Evolutionary conservation across 1,140 invertebrate genomes (phyloP), one percentile per base, ranked within the genome.

Genomic region (Gerris buenoi): DNA sequence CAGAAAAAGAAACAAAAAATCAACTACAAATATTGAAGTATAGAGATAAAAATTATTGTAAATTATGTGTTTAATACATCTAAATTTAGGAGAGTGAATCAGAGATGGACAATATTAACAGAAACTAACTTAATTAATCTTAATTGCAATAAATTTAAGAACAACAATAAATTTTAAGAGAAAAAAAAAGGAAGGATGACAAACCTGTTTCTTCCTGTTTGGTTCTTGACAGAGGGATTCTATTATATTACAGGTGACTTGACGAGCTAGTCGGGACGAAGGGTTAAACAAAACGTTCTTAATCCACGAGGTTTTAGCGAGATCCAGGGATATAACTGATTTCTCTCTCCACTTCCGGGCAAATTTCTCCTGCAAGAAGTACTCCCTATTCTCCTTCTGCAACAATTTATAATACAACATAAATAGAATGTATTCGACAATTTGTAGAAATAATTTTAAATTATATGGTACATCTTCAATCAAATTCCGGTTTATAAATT

Each of bases 211-310:
- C 71, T 87, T 88, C 1, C 86, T 76, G 68, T 86, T 84, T 57
- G 83, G 85, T 57, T 83, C 85, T 74, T 85, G 85, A 70, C 89
- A 91, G 10, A 95, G 81, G 18, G 87, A 86, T 74, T 92, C 89
- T 0, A 95, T 83, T 79, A 97, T 87, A 71, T 88, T 89, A 72
- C 92, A 95, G 2, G 91, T 91, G 22, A 94, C 87, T 75, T 93
- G 87, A 27, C 95, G 82, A 0, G 91, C 91, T 60, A 93, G 83
- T 60, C 90, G 82, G 0, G 93, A 96, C 74, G 90, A 92, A 0
- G 89, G 85, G 77, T 94, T 95, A 75, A 97, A 97, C 68, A 97
- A 82, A 5, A 96, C 87, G 5, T 88, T 87, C 68, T 90, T 87
- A 5, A 97, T 79, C 94, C 94, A 97, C 2, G 88, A 88, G 1